These are phyloP conservation scores for Notamacropus eugenii DNA, from an alignment of 2,797 vertebrate species.

Conservation along the genomic window DNA sequence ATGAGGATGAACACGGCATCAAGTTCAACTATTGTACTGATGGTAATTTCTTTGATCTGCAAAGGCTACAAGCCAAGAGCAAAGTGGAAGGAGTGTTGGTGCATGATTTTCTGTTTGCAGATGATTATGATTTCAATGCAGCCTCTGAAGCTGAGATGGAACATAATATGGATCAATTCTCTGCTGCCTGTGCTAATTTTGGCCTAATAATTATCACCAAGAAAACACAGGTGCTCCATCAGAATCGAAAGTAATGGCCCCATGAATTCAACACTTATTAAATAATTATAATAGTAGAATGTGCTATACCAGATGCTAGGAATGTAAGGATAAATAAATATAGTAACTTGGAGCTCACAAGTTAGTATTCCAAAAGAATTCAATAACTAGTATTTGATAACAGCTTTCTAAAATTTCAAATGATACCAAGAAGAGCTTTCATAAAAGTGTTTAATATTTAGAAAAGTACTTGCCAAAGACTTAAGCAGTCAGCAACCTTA, in stretches of 20 bases:
- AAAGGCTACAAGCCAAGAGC: too few relatives aligned
- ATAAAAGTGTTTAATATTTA: slow-evolving; percentile 40
- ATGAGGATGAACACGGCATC: too few relatives aligned
- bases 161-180: too few relatives aligned
- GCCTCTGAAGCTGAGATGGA: too few relatives aligned
- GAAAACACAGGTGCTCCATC: too few relatives aligned
- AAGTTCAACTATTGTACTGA: too few relatives aligned
- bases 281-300: not conserved
- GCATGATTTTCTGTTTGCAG: too few relatives aligned
- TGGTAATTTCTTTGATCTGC: too few relatives aligned
- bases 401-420: slow-evolving; percentile 5
- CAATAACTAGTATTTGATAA: not conserved
- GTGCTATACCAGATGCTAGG: not conserved
- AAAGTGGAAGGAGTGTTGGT: too few relatives aligned
- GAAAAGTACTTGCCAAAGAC: slow-evolving; percentile 39
- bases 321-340: not conserved
- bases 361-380: not conserved
- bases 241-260: not conserved
- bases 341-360: not conserved
- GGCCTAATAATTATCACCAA: too few relatives aligned
- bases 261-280: not conserved
- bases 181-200: too few relatives aligned
- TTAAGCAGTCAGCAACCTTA: not conserved
- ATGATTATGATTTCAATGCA: too few relatives aligned
- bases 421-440: not conserved